A percentile compares a stretch with the other conserved stretches of the same genome.
These are phyloP conservation scores for Lepus timidus DNA, from an alignment of 2,113 vertebrate species.

Conservation along the genomic window DNA sequence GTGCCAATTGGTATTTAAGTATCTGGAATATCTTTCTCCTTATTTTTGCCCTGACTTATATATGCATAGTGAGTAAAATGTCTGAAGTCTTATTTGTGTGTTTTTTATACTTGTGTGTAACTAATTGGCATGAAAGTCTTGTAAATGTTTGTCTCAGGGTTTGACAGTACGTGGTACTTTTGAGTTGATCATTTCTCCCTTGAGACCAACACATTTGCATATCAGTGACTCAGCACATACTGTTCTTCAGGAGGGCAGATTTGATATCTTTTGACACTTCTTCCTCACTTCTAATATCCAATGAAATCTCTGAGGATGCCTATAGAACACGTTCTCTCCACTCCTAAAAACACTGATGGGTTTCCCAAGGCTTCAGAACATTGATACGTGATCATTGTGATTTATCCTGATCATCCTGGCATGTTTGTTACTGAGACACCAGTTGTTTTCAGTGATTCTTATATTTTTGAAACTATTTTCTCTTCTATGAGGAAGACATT, in stretches of 20 bases:
- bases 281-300: constrained; percentile 1
- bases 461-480: not conserved
- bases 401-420: not conserved
- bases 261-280: not conserved
- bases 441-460: not conserved
- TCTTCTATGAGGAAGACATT: not conserved
- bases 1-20: not conserved
- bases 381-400: not conserved
- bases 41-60: not conserved
- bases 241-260: not conserved
- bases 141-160: not conserved
- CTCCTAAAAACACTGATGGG: not conserved
- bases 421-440: not conserved
- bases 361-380: constrained; percentile 7
- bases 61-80: not conserved
- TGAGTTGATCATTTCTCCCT: not conserved
- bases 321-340: not conserved
- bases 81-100: not conserved
- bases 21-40: not conserved
- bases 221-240: not conserved
- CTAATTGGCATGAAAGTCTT: not conserved
- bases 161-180: not conserved
- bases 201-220: not conserved
- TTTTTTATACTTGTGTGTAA: not conserved
- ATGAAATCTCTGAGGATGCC: not conserved